These are phyloP conservation scores for human (Homo sapiens) DNA, from an alignment of 2,113 vertebrate species.

Conservation along the genomic window DNA sequence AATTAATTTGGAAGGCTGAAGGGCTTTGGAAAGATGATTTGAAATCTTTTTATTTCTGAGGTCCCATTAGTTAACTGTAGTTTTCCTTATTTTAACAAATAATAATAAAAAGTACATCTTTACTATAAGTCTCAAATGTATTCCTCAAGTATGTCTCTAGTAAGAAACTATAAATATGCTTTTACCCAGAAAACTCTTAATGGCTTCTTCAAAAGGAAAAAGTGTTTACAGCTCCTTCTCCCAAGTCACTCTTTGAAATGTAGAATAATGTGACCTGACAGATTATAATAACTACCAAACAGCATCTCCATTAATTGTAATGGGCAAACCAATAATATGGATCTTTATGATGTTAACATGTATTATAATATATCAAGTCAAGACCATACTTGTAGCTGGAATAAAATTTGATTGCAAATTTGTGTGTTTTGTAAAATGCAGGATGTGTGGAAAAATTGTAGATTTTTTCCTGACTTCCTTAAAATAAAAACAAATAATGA, in stretches of 20 bases:
- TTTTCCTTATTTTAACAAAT: constrained; percentile 26
- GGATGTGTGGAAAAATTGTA: too few relatives aligned
- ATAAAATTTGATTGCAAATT: background rate
- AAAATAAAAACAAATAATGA: constrained; percentile 18
- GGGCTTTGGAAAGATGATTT: background rate
- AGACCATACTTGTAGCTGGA: background rate
- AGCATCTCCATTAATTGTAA: constrained; percentile 50
- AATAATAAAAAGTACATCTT: background rate
- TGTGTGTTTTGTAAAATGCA: too few relatives aligned
- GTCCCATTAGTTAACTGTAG: background rate
- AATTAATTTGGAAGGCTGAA: constrained; percentile 18
- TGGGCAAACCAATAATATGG: background rate
- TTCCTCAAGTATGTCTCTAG: constrained; percentile 23
- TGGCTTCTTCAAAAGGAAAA: constrained; percentile 28
- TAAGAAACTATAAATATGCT: background rate
- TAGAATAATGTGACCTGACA: constrained; percentile 32
- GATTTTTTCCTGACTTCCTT: background rate
- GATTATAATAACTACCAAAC: constrained; percentile 3
- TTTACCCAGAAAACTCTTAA: constrained; percentile 35
- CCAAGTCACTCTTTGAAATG: constrained; percentile 45
- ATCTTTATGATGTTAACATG: background rate
- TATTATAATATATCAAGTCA: background rate
- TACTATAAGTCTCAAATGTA: background rate
- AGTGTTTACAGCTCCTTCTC: background rate
- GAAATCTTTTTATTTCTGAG: constrained; percentile 28